Percentiles rank a stretch among this genome's conserved stretches.
These are phyloP conservation scores for Timema podura DNA, from an alignment of 2,888 invertebrate genomes.

Conservation along the genomic window DNA sequence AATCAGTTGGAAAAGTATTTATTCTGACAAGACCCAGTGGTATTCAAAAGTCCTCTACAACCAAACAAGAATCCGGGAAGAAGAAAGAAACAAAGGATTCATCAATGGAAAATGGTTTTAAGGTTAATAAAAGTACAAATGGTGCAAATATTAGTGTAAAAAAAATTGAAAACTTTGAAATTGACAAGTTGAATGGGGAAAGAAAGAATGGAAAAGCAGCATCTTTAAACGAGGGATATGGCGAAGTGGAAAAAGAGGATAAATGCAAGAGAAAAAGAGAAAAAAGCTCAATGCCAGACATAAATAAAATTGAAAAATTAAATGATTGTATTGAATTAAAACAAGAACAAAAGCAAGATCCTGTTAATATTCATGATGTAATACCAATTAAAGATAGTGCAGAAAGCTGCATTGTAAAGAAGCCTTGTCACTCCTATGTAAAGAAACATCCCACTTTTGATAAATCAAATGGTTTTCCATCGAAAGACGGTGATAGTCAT, in stretches of 20 bases:
- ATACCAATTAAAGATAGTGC: conserved; percentile 20
- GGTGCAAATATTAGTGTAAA: background rate
- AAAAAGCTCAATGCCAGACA: conserved; percentile 6
- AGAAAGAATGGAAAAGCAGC: conserved; percentile 7
- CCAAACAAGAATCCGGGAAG: conserved; percentile 6
- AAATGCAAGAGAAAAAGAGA: conserved; percentile 23
- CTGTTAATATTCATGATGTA: conserved; percentile 25
- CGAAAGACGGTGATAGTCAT: conserved; percentile 5
- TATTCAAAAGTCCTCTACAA: background rate
- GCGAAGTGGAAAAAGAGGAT: conserved; percentile 21
- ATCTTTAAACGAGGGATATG: background rate
- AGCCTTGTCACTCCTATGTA: background rate
- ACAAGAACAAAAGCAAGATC: conserved; percentile 27
- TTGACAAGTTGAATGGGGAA: conserved; percentile 15
- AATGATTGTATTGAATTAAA: conserved; percentile 12
- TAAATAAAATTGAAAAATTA: background rate
- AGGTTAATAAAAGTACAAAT: background rate
- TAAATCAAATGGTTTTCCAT: conserved; percentile 4
- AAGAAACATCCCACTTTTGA: background rate
- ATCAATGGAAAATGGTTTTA: conserved; percentile 7
- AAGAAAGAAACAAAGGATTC: conserved; percentile 10
- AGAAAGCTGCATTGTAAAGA: conserved; percentile 1
- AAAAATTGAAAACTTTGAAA: conserved; percentile 17
- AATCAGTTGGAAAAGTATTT: conserved; percentile 11
- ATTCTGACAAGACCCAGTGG: background rate